Base-by-base conservation (phyloP, 2,113 vertebrate species). In the Istiophorus platypterus region DNA sequence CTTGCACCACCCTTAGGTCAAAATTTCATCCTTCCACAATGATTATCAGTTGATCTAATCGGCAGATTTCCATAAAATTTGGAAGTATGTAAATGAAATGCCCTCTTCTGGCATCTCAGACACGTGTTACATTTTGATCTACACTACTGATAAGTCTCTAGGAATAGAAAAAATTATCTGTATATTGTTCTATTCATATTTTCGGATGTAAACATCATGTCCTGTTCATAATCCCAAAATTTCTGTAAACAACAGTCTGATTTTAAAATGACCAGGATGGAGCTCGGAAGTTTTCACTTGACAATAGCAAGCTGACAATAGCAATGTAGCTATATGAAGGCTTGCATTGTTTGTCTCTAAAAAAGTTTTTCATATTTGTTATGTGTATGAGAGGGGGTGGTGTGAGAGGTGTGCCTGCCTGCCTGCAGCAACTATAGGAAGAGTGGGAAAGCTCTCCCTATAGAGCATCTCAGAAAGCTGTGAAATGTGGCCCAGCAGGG, bases 401-500 rank as follows among this genome's bases (percentile, higher is more conserved):
- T 77, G 73, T 90, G 69, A 81, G 54, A 72, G 61, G 64, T 27
- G 52, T 74, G 49, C 29, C 7, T 73, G 61, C 18, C n/a, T 72
- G 52, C 52, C n/a, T 81, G 64, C 27, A 78, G 78, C 71, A 62
- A 31, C 67, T 86, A 80, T 79, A 68, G 78, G 57, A 82, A 34
- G 51, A 59, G 69, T 68, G 79, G 68, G 82, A 82, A 61, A 63
- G 17, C 57, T 76, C 54, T 77, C 58, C 79, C 66, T 84, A 84
- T 78, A 82, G 79, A 80, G 54, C n/a, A 47, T 69, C 87, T 31
- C 3, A 2, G 72, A 72, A 80, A 72, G 61, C 37, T 73, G 78
- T 84, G 67, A 89, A 85, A 87, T 81, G 66, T 17, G 1, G 56
- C 81, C 29, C 85, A 87, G 91, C 76, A 31, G 87, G 87, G 59